Evolutionary conservation across 1,140 invertebrate species (phyloP).

Genomic region (Trypoxylus dichotomus): DNA sequence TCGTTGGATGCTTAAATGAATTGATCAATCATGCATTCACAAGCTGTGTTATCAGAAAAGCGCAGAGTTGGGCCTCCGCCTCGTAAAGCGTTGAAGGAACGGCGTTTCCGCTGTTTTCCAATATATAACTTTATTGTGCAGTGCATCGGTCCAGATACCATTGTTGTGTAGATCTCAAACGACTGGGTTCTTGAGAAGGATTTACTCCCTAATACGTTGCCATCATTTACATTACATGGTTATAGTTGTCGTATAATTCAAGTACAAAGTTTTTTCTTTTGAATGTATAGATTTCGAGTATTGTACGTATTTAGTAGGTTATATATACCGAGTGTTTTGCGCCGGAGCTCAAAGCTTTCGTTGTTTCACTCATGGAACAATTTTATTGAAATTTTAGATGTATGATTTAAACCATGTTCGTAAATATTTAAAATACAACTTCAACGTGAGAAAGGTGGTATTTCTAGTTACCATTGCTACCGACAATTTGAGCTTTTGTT

Average conservation of each 20-base stretch:
- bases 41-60: neutral
- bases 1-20: neutral
- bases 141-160: neutral
- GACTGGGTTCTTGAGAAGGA: neutral
- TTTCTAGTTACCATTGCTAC: too few relatives aligned
- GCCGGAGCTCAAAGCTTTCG: too few relatives aligned
- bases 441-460: too few relatives aligned
- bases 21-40: constrained; percentile 16
- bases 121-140: neutral
- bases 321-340: too few relatives aligned
- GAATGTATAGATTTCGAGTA: too few relatives aligned
- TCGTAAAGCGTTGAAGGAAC: neutral
- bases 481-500: too few relatives aligned
- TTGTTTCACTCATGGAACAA: too few relatives aligned
- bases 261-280: too few relatives aligned
- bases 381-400: too few relatives aligned
- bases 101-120: neutral
- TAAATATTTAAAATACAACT: too few relatives aligned
- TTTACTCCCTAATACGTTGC: neutral
- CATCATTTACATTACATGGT: neutral
- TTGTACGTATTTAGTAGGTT: too few relatives aligned
- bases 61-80: neutral
- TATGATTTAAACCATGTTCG: too few relatives aligned
- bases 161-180: neutral
- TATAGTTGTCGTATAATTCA: neutral